Conservation (phyloP, 2,888 invertebrate species). For the Gymnocheta viridis region DNA sequence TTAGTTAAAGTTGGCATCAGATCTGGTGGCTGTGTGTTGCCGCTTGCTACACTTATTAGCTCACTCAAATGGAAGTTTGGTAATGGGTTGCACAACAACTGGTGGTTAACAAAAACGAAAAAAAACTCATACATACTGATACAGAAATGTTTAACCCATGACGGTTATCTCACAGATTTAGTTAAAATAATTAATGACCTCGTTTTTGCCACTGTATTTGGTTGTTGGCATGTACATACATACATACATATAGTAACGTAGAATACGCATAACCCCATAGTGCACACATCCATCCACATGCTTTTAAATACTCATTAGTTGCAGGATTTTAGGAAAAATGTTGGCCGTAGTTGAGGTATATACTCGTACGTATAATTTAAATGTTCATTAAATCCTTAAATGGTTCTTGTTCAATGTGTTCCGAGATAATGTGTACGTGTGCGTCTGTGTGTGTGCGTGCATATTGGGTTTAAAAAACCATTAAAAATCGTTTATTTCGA, state of each 20-base stretch:
- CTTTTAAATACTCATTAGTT: conserved; percentile 67
- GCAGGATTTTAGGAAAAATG: conserved; percentile 5
- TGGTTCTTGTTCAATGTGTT: conserved; percentile 1
- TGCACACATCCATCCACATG: conserved; percentile 41
- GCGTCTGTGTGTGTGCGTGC: conserved; percentile 54
- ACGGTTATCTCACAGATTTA: conserved; percentile 79
- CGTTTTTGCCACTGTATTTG: conserved; percentile 77
- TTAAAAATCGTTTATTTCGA: conserved; percentile 82
- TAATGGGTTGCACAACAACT: conserved; percentile 57
- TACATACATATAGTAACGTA: not conserved
- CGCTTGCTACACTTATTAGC: conserved; percentile 59
- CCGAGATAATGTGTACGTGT: conserved; percentile 48
- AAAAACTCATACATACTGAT: conserved; percentile 1
- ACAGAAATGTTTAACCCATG: conserved; percentile 61
- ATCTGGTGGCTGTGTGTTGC: conserved; percentile 1
- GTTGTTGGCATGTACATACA: conserved; percentile 15
- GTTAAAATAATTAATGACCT: conserved; percentile 82
- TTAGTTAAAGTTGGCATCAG: conserved; percentile 41
- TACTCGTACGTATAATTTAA: conserved; percentile 53
- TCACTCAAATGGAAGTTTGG: conserved; percentile 64
- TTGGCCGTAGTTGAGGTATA: conserved; percentile 5
- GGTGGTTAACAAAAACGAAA: conserved; percentile 46
- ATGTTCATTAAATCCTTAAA: conserved; percentile 59
- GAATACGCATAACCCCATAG: conserved; percentile 32
- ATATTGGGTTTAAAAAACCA: conserved; percentile 73